These are phyloP conservation scores for Caradrina kadenii DNA, from an alignment of 2,888 invertebrate genomes.

Conservation along the genomic window DNA sequence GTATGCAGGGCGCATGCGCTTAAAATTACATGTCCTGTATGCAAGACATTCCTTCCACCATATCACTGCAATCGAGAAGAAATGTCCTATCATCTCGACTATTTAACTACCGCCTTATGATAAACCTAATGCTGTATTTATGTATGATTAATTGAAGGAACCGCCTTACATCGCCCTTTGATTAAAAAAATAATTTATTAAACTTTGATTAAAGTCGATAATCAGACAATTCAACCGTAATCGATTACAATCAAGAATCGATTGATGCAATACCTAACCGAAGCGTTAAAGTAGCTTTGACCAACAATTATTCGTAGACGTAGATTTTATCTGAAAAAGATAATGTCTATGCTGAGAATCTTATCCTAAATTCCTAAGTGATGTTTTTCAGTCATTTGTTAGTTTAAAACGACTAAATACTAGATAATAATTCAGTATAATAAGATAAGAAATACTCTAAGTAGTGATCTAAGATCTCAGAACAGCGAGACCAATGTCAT, in stretches of 20 bases:
- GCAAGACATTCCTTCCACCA: constrained; percentile 81
- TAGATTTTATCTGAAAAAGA: constrained; percentile 53
- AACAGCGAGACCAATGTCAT: too few species aligned
- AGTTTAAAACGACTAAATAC: constrained; percentile 20
- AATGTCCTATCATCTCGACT: constrained; percentile 67
- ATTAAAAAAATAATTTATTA: not conserved
- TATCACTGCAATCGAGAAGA: constrained; percentile 72
- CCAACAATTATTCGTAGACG: constrained; percentile 57
- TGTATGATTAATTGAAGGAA: constrained; percentile 42
- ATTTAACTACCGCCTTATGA: constrained; percentile 42
- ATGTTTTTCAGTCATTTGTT: constrained; percentile 28
- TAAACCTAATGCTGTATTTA: constrained; percentile 40
- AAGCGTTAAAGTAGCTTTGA: constrained; percentile 55
- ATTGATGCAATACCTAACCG: constrained; percentile 58
- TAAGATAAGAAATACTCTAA: constrained; percentile 1
- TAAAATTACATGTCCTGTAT: constrained; percentile 88
- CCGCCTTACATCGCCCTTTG: not conserved
- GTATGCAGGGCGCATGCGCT: constrained; percentile 85
- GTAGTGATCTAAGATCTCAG: too few species aligned
- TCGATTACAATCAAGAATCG: constrained; percentile 57
- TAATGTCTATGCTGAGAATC: constrained; percentile 46
- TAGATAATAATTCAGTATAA: constrained; percentile 22
- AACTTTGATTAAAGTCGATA: constrained; percentile 24
- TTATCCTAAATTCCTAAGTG: constrained; percentile 36
- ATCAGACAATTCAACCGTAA: constrained; percentile 21